phyloP scores from a whole-genome alignment of 2,113 vertebrate species.

The Dolichotis patagonum region DNA sequence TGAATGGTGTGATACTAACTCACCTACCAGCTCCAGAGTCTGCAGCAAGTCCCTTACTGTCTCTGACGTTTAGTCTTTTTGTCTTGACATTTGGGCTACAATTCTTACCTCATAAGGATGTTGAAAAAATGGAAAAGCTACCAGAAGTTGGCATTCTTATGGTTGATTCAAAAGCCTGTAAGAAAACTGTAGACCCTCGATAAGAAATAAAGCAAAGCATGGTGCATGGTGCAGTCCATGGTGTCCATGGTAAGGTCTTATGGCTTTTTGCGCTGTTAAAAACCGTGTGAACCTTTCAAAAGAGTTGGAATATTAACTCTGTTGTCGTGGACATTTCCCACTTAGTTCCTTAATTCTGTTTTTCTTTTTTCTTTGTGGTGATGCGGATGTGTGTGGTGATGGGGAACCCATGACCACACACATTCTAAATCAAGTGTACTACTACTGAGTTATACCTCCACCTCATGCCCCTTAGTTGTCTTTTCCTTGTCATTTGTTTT shows the following conservation, averaged over 20 bases:
- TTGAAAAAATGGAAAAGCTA: background rate
- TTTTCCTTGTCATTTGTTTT: background rate
- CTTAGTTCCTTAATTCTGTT: background rate
- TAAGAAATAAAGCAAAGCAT: background rate
- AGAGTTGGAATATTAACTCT: background rate
- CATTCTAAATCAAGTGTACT: background rate
- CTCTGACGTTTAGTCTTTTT: background rate
- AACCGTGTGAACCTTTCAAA: background rate
- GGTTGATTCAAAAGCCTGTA: background rate
- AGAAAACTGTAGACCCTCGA: background rate
- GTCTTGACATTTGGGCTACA: background rate
- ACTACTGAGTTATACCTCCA: background rate
- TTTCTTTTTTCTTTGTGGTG: background rate
- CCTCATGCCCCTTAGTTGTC: background rate
- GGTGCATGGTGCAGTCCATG: background rate
- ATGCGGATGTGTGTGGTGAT: no score
- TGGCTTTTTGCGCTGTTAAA: background rate
- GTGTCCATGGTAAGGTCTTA: background rate
- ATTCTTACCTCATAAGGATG: background rate
- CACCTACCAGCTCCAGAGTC: background rate
- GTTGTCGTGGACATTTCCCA: background rate
- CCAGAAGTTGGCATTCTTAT: background rate
- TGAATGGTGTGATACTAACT: rapidly evolving
- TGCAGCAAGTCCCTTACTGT: background rate
- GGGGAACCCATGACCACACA: background rate